Conservation (phyloP, 2,888 invertebrate genomes). For the Syrphus vitripennis region DNA sequence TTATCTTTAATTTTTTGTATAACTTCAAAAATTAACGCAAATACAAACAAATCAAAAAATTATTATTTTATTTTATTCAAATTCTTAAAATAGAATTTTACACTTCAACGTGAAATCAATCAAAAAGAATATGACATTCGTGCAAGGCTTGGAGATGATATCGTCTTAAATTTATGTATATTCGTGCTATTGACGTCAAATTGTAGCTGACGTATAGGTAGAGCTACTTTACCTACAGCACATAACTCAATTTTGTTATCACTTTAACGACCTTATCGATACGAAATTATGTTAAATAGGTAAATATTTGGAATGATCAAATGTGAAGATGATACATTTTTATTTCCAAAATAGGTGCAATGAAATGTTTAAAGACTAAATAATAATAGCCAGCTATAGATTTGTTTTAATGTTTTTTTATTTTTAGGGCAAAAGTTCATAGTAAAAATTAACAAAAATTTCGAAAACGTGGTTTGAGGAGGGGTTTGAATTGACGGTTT, state of each 20-base stretch:
- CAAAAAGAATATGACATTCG: neutral
- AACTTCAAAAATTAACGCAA: neutral
- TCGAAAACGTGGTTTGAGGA: no score
- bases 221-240: neutral
- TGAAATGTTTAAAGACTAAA: no score
- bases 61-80: neutral
- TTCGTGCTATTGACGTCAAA: constrained; percentile 14
- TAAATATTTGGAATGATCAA: neutral
- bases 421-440: no score
- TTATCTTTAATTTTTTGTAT: no score
- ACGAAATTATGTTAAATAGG: neutral
- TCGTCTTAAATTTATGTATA: neutral
- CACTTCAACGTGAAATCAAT: neutral
- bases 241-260: constrained; percentile 3
- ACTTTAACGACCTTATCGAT: neutral
- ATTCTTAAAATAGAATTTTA: neutral
- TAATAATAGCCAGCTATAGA: no score
- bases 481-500: no score
- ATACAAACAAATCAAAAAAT: neutral
- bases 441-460: no score
- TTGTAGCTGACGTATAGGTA: neutral
- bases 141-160: neutral
- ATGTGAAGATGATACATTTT: neutral
- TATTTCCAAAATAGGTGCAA: neutral
- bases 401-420: no score